Base-by-base conservation (phyloP, 2,797 vertebrate species). In the Centropyge bicolor region DNA sequence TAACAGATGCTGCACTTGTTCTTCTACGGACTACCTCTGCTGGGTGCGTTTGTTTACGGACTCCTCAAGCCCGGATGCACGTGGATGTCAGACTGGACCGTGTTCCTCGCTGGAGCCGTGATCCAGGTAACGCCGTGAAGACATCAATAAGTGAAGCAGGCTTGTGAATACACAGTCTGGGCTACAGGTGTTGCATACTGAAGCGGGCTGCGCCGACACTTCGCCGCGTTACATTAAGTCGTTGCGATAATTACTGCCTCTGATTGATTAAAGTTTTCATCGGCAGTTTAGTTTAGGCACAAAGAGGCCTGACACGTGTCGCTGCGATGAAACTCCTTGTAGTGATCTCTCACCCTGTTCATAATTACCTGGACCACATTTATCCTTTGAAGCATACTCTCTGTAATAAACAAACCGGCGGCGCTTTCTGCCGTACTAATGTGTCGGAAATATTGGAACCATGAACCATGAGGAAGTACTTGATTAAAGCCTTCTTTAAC, bases 61-160 rank as follows among this genome's bases (percentile, higher is more conserved):
- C 95, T 99, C 87, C 84, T 95, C 12, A 88, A 88, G 64, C 97
- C 97, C 0, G 97, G 96, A 4, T 97, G 97, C 88, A 92, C 94
- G 6, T 98, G 97, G 97, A 95, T 99, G 95, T 93, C 95, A 0
- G 97, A 98, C 88, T 96, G 96, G 96, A 95, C 96, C 8, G 24
- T 97, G 65, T 93, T 97, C 84, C 93, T 95, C 1, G 96, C 97
- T 0, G 97, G 98, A 9, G 97, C 96, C 38, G 56, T 98, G 3
- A 95, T 95, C 14, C 97, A 99, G 96, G 97, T 98, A 91, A 91
- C 10, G 45, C 48, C 43, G 3, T 6, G 12, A 51, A 40, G 59
- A 71, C 45, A 54, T 66, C 48, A 43, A 75, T 82, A 52, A 16
- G 38, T 17, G 43, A 64, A 82, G 57, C 22, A 22, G 56, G 19